Evolutionary conservation across 1,140 invertebrate species (phyloP).

Genomic region (Ericerus pela): DNA sequence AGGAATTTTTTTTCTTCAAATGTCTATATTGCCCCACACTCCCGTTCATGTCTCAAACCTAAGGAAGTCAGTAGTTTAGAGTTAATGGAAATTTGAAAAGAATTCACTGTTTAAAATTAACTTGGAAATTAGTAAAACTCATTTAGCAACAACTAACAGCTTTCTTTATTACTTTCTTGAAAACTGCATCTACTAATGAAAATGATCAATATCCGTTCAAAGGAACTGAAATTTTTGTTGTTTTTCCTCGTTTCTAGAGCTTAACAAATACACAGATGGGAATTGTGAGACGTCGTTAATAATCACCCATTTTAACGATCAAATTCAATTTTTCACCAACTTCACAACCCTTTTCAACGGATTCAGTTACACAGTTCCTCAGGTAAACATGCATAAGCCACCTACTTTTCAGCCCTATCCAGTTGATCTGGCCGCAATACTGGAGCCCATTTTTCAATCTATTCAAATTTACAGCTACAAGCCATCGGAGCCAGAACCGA

Average conservation of each 20-base stretch:
- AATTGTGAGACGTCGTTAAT: conserved; percentile 41
- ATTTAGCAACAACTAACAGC: too few relatives aligned
- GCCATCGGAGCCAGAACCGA: conserved; percentile 45
- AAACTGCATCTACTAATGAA: neutral
- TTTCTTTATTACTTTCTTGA: too few relatives aligned
- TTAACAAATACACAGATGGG: conserved; percentile 42
- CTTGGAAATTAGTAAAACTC: too few relatives aligned
- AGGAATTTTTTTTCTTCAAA: too few relatives aligned
- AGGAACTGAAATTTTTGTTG: too few relatives aligned
- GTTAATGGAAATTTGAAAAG: too few relatives aligned
- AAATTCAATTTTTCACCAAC: conserved; percentile 43
- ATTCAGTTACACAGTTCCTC: conserved; percentile 43
- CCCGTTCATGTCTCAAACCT: too few relatives aligned
- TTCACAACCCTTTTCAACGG: conserved; percentile 50
- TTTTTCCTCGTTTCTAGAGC: conserved; percentile 35
- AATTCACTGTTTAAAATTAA: too few relatives aligned
- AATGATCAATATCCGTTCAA: neutral
- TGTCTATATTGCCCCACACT: too few relatives aligned
- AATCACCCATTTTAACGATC: conserved; percentile 39
- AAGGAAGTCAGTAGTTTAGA: too few relatives aligned
- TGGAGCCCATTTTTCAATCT: conserved; percentile 9
- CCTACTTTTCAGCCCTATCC: neutral
- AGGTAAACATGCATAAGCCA: conserved; percentile 33
- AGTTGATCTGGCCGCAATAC: neutral
- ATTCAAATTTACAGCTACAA: conserved; percentile 31